Conservation (phyloP, 2,888 invertebrate species). For the Argyresthia goedartella region DNA sequence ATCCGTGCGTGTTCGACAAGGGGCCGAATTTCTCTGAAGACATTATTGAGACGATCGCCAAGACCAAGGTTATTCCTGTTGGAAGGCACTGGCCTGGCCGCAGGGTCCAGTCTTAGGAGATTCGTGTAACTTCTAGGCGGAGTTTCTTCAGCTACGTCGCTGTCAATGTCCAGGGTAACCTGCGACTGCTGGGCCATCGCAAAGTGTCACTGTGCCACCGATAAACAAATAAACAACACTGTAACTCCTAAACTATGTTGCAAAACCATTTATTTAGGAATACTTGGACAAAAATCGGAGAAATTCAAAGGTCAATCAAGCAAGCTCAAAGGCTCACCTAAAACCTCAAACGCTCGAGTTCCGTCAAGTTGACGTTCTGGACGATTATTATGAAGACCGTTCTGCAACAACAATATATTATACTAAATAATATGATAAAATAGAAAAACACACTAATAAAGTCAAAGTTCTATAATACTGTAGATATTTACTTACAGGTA, state of each 20-base stretch:
- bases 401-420: no score
- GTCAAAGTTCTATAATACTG: no score
- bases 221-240: constrained; percentile 11
- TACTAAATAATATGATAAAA: no score
- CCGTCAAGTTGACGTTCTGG: neutral
- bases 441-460: no score
- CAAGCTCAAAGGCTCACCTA: no score
- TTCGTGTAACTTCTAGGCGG: constrained; percentile 28
- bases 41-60: constrained; percentile 54
- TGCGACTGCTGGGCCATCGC: constrained; percentile 53
- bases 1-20: constrained; percentile 74
- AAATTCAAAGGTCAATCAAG: constrained; percentile 24
- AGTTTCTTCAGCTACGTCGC: constrained; percentile 36
- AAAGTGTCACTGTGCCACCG: neutral
- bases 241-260: constrained; percentile 7
- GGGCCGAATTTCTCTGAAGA: constrained; percentile 75
- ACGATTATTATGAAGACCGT: no score
- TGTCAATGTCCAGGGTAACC: constrained; percentile 54
- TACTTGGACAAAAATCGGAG: constrained; percentile 18
- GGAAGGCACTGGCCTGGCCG: constrained; percentile 33
- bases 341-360: constrained; percentile 5
- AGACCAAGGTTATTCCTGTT: constrained; percentile 48
- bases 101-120: constrained; percentile 42
- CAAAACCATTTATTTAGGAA: constrained; percentile 24
- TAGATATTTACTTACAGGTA: no score